Conservation (phyloP, 1,140 invertebrate genomes). For the Eueides isabella region DNA sequence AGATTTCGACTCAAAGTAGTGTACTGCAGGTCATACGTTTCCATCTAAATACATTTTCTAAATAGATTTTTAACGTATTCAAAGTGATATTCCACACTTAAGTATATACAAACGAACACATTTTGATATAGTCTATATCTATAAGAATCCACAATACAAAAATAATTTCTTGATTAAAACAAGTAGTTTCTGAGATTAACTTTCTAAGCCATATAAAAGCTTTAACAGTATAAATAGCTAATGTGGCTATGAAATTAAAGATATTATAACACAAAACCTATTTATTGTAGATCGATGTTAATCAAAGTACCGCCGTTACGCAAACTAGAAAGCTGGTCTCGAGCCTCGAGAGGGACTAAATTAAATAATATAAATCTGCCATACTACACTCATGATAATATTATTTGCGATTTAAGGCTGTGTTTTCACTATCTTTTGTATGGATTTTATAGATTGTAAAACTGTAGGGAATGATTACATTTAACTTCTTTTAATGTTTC, state of each 20-base stretch:
- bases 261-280: background rate
- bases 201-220: too few species aligned
- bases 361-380: conserved; percentile 32
- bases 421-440: background rate
- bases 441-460: background rate
- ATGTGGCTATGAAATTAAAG: background rate
- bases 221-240: background rate
- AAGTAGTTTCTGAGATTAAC: background rate
- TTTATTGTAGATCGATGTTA: background rate
- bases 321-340: conserved; percentile 30
- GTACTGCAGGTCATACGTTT: too few species aligned
- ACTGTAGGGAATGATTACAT: too few species aligned
- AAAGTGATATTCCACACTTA: too few species aligned
- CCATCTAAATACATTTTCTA: too few species aligned
- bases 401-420: conserved; percentile 24
- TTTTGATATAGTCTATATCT: too few species aligned
- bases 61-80: too few species aligned
- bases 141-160: too few species aligned
- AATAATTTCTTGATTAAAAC: background rate
- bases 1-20: too few species aligned
- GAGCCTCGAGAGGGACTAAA: conserved; percentile 13
- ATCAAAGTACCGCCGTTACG: conserved; percentile 25
- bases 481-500: too few species aligned
- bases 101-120: too few species aligned
- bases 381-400: conserved; percentile 18